phyloP scores from a whole-genome alignment of 2,888 invertebrate genomes.

The Tetragonisca angustula region DNA sequence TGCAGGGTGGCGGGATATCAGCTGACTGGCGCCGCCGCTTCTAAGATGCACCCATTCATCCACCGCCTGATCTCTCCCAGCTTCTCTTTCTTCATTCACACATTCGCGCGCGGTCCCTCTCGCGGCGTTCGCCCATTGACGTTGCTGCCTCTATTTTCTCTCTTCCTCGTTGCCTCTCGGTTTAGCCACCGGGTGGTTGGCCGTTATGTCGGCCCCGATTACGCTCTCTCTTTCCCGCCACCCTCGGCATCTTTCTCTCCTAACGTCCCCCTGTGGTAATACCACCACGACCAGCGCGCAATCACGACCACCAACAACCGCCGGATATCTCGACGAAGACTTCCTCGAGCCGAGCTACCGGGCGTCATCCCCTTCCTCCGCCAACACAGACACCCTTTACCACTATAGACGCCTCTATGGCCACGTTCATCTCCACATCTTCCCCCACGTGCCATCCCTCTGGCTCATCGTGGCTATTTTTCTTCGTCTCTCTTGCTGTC shows the following conservation, averaged over 20 bases:
- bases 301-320: constrained; percentile 57
- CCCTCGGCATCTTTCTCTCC: constrained; percentile 39
- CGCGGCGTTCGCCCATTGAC: constrained; percentile 75
- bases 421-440: constrained; percentile 28
- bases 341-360: constrained; percentile 21
- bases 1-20: constrained; percentile 59
- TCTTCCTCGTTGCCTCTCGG: constrained; percentile 52
- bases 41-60: constrained; percentile 76
- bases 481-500: constrained; percentile 2
- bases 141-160: constrained; percentile 64
- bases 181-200: constrained; percentile 37
- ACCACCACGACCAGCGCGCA: constrained; percentile 52
- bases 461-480: constrained; percentile 37
- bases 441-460: constrained; percentile 46
- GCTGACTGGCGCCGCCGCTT: constrained; percentile 68
- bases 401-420: background rate
- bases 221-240: constrained; percentile 33
- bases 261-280: constrained; percentile 54
- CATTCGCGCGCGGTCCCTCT: constrained; percentile 63
- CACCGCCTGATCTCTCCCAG: constrained; percentile 53
- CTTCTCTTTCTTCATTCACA: constrained; percentile 76
- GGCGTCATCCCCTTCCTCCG: constrained; percentile 27
- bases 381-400: constrained; percentile 40
- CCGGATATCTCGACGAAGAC: constrained; percentile 44
- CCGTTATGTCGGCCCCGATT: constrained; percentile 53